These are phyloP conservation scores for Oreohelix idahoensis DNA, from an alignment of 1,140 invertebrate species.

Conservation along the genomic window DNA sequence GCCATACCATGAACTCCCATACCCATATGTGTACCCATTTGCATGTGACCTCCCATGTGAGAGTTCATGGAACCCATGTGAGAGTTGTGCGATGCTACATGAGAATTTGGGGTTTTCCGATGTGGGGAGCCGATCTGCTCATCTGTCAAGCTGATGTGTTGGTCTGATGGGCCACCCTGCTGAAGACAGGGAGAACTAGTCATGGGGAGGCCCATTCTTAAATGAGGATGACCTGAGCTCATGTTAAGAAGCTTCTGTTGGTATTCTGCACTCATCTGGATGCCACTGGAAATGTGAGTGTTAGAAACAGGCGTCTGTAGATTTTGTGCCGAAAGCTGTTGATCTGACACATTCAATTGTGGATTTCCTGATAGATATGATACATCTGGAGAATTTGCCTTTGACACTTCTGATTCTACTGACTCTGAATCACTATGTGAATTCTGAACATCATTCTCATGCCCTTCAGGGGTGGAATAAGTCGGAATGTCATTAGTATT, in stretches of 20 bases:
- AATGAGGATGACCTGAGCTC: slow-evolving; percentile 7
- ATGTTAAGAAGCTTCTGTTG: background rate
- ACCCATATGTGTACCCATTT: background rate
- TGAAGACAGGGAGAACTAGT: slow-evolving; percentile 3
- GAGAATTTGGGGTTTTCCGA: slow-evolving; percentile 14
- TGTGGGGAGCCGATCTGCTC: slow-evolving; percentile 4
- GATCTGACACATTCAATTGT: background rate
- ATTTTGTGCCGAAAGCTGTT: background rate
- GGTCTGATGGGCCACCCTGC: background rate
- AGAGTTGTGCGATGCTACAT: slow-evolving; percentile 1
- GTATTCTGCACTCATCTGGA: background rate
- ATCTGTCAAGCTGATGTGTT: background rate
- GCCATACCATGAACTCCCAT: background rate
- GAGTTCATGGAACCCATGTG: slow-evolving; percentile 13
- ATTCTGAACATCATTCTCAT: background rate
- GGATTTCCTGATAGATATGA: background rate
- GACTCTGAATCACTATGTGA: slow-evolving; percentile 21
- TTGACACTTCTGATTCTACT: background rate
- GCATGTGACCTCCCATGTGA: slow-evolving; percentile 4
- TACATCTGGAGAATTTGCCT: background rate
- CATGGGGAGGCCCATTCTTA: background rate
- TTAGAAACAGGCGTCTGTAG: background rate
- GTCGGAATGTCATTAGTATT: slow-evolving; percentile 11
- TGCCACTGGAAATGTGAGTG: background rate
- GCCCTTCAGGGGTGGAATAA: slow-evolving; percentile 3